Conservation (phyloP, 2,888 invertebrate species). For the Plutella xylostella region DNA sequence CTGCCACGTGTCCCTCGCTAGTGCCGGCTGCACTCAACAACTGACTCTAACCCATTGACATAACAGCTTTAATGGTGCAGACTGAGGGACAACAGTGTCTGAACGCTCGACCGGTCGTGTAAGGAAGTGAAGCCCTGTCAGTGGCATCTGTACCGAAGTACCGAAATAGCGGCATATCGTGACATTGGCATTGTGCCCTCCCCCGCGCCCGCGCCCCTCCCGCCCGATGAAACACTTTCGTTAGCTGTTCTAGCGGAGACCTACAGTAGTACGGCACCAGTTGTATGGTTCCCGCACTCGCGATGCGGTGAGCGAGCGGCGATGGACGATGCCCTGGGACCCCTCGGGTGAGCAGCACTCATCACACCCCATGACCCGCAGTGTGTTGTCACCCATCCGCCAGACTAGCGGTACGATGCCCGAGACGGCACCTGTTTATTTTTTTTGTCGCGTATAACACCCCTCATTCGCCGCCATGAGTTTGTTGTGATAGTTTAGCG, state of each 20-base stretch:
- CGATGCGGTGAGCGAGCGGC: background rate
- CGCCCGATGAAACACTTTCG: background rate
- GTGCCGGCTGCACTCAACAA: background rate
- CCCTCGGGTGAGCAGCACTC: background rate
- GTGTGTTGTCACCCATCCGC: background rate
- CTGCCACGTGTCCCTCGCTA: background rate
- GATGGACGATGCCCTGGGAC: background rate
- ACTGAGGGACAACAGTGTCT: no score
- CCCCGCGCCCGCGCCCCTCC: slow-evolving; percentile 13
- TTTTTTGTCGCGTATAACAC: background rate
- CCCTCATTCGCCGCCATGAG: no score
- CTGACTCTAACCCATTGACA: background rate
- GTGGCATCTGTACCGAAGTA: slow-evolving; percentile 16
- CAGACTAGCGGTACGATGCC: background rate
- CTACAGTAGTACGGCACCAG: background rate
- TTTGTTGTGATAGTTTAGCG: no score
- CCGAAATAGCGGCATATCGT: slow-evolving; percentile 30
- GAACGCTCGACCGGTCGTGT: slow-evolving; percentile 15
- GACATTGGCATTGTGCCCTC: slow-evolving; percentile 36
- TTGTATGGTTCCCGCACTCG: background rate
- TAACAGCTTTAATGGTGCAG: background rate
- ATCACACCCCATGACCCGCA: background rate
- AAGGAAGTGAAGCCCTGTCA: slow-evolving; percentile 15
- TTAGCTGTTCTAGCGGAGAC: background rate
- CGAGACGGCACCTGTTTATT: background rate